These are phyloP conservation scores for Neoaliturus tenellus DNA, from an alignment of 2,888 invertebrate species.

Conservation along the genomic window DNA sequence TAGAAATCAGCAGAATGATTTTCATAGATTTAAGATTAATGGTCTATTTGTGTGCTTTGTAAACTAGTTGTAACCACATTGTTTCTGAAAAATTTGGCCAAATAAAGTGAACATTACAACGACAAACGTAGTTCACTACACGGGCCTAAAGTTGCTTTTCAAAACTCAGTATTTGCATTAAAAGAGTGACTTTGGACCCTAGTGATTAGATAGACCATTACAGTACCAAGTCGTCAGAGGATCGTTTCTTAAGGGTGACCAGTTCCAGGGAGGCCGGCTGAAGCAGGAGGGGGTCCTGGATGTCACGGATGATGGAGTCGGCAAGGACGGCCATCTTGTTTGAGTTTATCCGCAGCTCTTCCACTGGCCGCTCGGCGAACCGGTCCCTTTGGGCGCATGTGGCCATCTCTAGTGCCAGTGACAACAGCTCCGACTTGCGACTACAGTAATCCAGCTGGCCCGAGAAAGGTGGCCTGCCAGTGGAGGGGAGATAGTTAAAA, in stretches of 20 bases:
- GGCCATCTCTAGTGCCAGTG: conserved; percentile 90
- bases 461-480: conserved; percentile 76
- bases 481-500: too few relatives aligned
- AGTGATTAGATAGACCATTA: too few relatives aligned
- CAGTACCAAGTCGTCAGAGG: conserved; percentile 85
- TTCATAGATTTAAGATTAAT: too few relatives aligned
- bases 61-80: too few relatives aligned
- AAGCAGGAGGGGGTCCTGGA: conserved; percentile 91
- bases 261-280: conserved; percentile 94
- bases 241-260: conserved; percentile 88
- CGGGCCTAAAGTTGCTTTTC: too few relatives aligned
- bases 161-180: too few relatives aligned
- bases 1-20: too few relatives aligned
- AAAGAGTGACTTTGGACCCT: too few relatives aligned
- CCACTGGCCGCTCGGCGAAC: conserved; percentile 91
- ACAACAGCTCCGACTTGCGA: conserved; percentile 83
- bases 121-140: too few relatives aligned
- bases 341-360: conserved; percentile 84
- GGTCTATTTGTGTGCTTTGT: too few relatives aligned
- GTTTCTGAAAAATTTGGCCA: too few relatives aligned
- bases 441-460: conserved; percentile 82
- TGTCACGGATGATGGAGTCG: conserved; percentile 91
- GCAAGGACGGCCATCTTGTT: conserved; percentile 85
- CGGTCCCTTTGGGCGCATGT: conserved; percentile 93
- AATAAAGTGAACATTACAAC: too few relatives aligned